Base-by-base conservation (phyloP, 2,797 vertebrate genomes). In the Macropus fuliginosus region DNA sequence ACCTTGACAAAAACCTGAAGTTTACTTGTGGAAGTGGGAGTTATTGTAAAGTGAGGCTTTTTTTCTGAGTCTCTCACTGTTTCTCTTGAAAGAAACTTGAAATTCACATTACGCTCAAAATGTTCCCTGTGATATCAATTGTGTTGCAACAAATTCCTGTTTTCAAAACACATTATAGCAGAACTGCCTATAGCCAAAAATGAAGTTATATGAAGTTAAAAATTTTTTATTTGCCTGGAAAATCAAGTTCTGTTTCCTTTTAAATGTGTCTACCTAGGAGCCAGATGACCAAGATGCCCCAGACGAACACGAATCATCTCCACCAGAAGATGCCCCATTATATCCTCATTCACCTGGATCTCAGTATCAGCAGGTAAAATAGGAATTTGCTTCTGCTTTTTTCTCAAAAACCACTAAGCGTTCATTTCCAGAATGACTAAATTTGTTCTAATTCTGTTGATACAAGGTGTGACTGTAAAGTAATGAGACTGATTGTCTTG, bases 231-330 rank as follows among this genome's bases (percentile, higher is more conserved):
- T 50, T 92, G 91, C n/a, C 31, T 93, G 24, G 31, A 93, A 90
- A 91, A 95, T 96, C 46, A 1, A 0, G 52, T 3, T 12, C 95
- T 46, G 9, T 4, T 56, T 96, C 95, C 96, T 54, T 94, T 91
- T 90, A 66, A 96, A 93, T 93, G 55, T 95, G 98, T 96, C 91
- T 94, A 98, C 98, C 97, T 81, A 99, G 99, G 99, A 99, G 98
- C 99, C 99, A 62, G 99, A 99, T 98, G 99, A 99, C 98, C 99
- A 99, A 98, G 99, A 99, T 98, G 99, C 99, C 96, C 99, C 99
- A 89, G 99, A 99, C 96, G 99, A 99, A 98, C 99, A 99, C 98
- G 99, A 99, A 96, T 99, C 99, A n/a, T 99, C 99, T 98, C 99
- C 99, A 94, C 99, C 99, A 46, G 99, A 99, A 98, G 99, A 99